A percentile compares a stretch with the other conserved stretches of the same genome.
These are phyloP conservation scores for Alces alces DNA, from an alignment of 2,113 vertebrate species.

Conservation along the genomic window DNA sequence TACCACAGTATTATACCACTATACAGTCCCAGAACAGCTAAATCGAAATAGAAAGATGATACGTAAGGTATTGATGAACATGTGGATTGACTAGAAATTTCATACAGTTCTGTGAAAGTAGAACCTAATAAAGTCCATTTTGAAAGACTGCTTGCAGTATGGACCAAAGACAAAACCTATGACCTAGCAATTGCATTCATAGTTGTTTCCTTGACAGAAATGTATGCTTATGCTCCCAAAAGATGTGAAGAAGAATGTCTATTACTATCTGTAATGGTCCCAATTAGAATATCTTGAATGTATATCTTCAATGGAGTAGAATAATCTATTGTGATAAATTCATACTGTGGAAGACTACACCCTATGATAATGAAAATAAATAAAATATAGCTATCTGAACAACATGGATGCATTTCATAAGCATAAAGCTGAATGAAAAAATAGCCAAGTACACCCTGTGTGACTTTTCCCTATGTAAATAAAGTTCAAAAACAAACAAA, in stretches of 20 bases:
- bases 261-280: not conserved
- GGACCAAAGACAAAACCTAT: not conserved
- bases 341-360: not conserved
- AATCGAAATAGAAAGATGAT: not conserved
- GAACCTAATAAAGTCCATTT: not conserved
- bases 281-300: not conserved
- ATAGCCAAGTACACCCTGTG: not conserved
- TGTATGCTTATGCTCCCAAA: not conserved
- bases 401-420: not conserved
- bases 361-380: not conserved
- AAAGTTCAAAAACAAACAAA: not conserved
- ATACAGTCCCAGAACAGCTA: not conserved
- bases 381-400: not conserved
- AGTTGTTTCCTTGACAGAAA: not conserved
- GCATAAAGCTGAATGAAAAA: not conserved
- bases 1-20: not conserved
- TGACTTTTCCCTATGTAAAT: not conserved
- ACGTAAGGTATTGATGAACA: not conserved
- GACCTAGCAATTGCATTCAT: not conserved
- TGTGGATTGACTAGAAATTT: not conserved
- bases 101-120: not conserved
- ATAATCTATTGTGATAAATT: not conserved
- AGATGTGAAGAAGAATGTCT: not conserved
- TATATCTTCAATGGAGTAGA: not conserved
- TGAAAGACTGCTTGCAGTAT: not conserved